Evolutionary conservation across 2,888 invertebrate species (phyloP).

Genomic region (Thereva unica): DNA sequence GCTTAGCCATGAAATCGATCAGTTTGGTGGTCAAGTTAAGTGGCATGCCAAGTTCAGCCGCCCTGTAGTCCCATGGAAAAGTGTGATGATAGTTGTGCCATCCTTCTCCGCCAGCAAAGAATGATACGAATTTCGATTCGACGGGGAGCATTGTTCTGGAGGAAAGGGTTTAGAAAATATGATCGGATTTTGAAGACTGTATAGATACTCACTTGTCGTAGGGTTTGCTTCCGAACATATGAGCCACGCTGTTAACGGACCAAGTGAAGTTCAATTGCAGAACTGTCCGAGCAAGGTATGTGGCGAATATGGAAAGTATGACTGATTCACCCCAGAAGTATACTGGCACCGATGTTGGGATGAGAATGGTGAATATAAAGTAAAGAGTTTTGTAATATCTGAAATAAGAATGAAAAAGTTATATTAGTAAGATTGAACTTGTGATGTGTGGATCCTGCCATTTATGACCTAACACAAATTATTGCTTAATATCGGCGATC

Average conservation of each 20-base stretch:
- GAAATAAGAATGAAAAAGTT: conserved; percentile 47
- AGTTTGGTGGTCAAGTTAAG: conserved; percentile 68
- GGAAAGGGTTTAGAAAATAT: conserved; percentile 27
- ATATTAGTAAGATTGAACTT: background rate
- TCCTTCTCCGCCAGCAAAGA: conserved; percentile 77
- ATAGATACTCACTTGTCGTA: conserved; percentile 64
- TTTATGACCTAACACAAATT: too few species aligned
- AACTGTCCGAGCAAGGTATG: conserved; percentile 64
- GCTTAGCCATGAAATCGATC: conserved; percentile 67
- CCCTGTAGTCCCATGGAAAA: conserved; percentile 88
- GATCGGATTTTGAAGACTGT: background rate
- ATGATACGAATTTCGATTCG: conserved; percentile 70
- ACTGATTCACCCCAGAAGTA: conserved; percentile 67
- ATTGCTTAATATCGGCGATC: too few species aligned
- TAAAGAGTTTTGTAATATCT: conserved; percentile 65
- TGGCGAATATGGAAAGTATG: conserved; percentile 63
- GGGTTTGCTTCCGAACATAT: conserved; percentile 70
- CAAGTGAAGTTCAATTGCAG: conserved; percentile 69
- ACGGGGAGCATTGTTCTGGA: conserved; percentile 73
- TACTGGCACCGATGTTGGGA: conserved; percentile 65
- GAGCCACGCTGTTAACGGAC: conserved; percentile 75
- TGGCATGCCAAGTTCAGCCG: conserved; percentile 71
- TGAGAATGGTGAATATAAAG: conserved; percentile 60
- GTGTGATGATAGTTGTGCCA: conserved; percentile 92
- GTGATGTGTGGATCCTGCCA: too few species aligned